Evolutionary conservation across 1,140 invertebrate species (phyloP).

Genomic region (Diorhabda carinulata): DNA sequence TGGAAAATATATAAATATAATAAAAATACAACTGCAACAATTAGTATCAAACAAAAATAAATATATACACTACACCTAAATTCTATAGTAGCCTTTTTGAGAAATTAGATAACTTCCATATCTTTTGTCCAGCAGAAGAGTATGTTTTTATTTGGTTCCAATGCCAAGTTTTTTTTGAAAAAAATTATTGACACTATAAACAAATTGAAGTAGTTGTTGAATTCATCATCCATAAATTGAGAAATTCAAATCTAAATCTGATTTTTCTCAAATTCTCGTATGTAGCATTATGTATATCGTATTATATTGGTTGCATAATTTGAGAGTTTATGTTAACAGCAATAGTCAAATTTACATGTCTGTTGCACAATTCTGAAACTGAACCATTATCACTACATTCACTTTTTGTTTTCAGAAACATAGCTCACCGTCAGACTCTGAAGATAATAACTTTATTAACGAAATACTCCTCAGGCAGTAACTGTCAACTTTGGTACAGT

Average conservation of each 20-base stretch:
- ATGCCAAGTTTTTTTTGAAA: too few species aligned
- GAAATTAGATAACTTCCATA: background rate
- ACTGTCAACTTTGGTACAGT: too few species aligned
- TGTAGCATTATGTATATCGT: background rate
- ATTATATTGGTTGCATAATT: background rate
- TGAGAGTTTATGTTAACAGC: background rate
- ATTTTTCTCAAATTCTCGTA: background rate
- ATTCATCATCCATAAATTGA: background rate
- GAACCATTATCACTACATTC: too few species aligned
- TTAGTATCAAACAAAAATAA: background rate
- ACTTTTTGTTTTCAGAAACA: too few species aligned
- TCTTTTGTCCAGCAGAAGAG: background rate
- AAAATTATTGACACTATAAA: too few species aligned
- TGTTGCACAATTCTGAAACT: too few species aligned
- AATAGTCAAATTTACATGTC: too few species aligned
- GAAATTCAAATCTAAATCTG: background rate
- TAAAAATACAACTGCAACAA: background rate
- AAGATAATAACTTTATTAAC: too few species aligned
- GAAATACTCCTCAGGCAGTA: too few species aligned
- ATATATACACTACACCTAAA: constrained; percentile 1
- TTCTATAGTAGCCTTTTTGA: background rate
- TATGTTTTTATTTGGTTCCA: background rate
- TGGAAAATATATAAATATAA: background rate
- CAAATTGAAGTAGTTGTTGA: background rate
- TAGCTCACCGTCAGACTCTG: too few species aligned